A percentile compares a stretch with the other conserved stretches of the same genome.
phyloP scores from a whole-genome alignment of 1,140 invertebrate species.

The Ctenoplectra terminalis region DNA sequence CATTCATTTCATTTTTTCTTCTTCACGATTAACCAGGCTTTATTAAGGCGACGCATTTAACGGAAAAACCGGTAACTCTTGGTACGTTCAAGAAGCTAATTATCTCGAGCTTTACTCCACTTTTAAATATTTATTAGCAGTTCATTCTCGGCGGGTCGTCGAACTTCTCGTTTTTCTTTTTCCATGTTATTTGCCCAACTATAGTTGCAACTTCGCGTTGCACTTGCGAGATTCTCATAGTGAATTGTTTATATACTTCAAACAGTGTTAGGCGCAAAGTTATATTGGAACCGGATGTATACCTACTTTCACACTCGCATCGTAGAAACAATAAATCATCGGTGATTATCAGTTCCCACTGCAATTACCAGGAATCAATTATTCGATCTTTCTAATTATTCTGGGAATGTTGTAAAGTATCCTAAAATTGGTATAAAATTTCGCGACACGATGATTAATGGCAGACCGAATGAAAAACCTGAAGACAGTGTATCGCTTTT shows the following conservation, averaged over 20 bases:
- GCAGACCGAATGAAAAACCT: too few species aligned
- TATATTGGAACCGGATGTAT: constrained; percentile 43
- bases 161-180: constrained; percentile 21
- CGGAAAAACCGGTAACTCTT: neutral
- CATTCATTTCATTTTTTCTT: neutral
- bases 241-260: constrained; percentile 38
- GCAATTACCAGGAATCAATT: neutral
- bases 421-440: neutral
- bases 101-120: constrained; percentile 6
- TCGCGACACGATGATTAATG: neutral
- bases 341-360: neutral
- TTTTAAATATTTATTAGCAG: constrained; percentile 41
- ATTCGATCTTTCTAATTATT: neutral
- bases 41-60: neutral
- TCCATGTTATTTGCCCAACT: neutral
- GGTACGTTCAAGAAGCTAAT: neutral
- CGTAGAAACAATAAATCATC: neutral
- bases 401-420: neutral
- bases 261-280: neutral
- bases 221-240: neutral
- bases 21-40: neutral
- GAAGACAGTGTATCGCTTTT: too few species aligned
- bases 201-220: neutral
- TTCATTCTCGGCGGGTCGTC: neutral
- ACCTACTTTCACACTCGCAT: constrained; percentile 23